Base-by-base conservation (phyloP, 2,113 vertebrate species). In the Geococcyx californianus region DNA sequence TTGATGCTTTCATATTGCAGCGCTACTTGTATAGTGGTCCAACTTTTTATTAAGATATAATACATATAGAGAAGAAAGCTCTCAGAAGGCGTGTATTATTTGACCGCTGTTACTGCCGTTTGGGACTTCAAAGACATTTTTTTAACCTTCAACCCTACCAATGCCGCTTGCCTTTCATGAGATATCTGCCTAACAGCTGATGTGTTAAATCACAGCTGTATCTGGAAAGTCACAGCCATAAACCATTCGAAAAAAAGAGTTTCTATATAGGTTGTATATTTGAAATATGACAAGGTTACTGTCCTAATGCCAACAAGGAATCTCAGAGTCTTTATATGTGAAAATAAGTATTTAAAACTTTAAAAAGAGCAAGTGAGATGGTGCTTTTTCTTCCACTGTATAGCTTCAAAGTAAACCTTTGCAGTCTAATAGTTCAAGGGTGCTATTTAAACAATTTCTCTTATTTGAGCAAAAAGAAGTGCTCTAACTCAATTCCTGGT, bases 261-360 rank as follows among this genome's bases (percentile, higher is more conserved):
- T 88, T 66, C 75, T 86, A 5, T 74, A 90, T 25, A 89, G 76
- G 76, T 15, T 47, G 24, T 51, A 47, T 74, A 81, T 87, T 94
- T 94, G 74, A 95, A 93, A 87, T 54, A 66, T 8, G 66, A 69
- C 74, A 79, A 64, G 66, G 89, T 89, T 89, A 94, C 34, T 42
- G 49, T 87, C 49, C 77, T 68, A 68, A 94, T 42, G 62, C 55
- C 73, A 94, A 81, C 13, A 52, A 93, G 88, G 70, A 92, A 87
- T 63, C 80, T 88, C 56, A 81, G 29, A 69, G 69, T 20, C 81
- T 79, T 87, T 79, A 24, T 68, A 36, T 20, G 44, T 55, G 52
- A 91, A 92, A 94, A 84, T 62, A 92, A 84, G 31, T 56, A 72
- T 89, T 95, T 72, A 84, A 92, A 94, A 92, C 69, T 89, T 92